These are phyloP conservation scores for Molossus molossus DNA, from an alignment of 2,797 vertebrate species.

Conservation along the genomic window DNA sequence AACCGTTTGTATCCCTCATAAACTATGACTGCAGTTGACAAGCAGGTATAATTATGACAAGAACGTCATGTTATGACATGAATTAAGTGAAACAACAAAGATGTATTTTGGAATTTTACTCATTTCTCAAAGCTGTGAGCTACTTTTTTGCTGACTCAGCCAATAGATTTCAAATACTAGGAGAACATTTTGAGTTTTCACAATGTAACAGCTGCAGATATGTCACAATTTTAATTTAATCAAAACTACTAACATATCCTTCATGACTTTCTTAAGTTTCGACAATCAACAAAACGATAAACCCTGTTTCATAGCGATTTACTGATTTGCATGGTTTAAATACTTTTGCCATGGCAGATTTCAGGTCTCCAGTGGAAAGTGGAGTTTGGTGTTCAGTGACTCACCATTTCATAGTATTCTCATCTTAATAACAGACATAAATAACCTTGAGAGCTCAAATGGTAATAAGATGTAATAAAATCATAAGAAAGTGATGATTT, in stretches of 20 bases:
- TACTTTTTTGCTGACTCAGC: not conserved
- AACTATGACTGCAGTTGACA: not conserved
- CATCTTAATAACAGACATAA: not conserved
- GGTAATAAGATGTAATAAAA: slow-evolving; percentile 4
- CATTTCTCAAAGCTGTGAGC: not conserved
- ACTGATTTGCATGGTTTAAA: not conserved
- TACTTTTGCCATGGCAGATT: not conserved
- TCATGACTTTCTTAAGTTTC: not conserved
- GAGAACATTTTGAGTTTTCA: not conserved
- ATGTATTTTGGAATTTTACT: not conserved
- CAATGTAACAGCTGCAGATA: not conserved
- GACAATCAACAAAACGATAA: not conserved
- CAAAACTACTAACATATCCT: not conserved
- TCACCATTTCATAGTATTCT: not conserved
- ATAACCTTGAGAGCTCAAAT: not conserved
- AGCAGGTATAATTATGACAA: not conserved
- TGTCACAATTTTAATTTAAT: slow-evolving; percentile 27
- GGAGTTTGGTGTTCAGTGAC: not conserved
- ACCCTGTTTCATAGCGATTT: not conserved
- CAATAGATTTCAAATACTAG: slow-evolving; percentile 15
- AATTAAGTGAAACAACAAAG: not conserved
- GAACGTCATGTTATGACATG: not conserved
- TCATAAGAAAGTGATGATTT: not conserved
- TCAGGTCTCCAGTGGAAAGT: not conserved
- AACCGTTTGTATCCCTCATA: not conserved